Evolutionary conservation across 1,140 invertebrate genomes (phyloP).

Genomic region (Brachionus sp.): DNA sequence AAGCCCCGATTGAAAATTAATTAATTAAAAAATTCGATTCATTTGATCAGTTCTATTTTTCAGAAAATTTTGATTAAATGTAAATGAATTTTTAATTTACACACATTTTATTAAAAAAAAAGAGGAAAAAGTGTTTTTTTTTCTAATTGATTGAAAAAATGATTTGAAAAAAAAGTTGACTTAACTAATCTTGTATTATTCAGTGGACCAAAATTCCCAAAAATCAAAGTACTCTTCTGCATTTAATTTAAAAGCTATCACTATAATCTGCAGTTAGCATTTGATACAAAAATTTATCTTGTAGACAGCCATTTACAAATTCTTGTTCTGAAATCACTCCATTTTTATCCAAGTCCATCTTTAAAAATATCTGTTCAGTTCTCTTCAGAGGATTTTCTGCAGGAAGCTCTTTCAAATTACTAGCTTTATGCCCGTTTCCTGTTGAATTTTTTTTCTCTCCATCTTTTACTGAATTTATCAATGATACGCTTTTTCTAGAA

Average conservation of each 20-base stretch:
- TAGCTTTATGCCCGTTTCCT: conserved; percentile 46
- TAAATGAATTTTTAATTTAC: too few species aligned
- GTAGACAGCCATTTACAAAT: conserved; percentile 95
- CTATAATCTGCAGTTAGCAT: conserved; percentile 66
- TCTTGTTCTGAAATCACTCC: conserved; percentile 95
- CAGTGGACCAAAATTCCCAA: neutral
- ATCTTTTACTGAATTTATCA: neutral
- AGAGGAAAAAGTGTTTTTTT: too few species aligned
- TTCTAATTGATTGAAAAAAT: too few species aligned
- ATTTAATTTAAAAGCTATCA: conserved; percentile 25
- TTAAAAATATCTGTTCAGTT: conserved; percentile 95
- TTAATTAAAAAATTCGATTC: too few species aligned
- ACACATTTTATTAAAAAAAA: too few species aligned
- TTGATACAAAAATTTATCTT: conserved; percentile 92
- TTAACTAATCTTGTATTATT: neutral
- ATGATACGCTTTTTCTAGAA: neutral
- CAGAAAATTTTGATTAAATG: too few species aligned
- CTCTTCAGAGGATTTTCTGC: conserved; percentile 75
- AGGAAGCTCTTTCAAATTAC: conserved; percentile 47
- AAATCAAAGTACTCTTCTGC: conserved; percentile 29
- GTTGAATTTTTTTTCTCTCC: neutral
- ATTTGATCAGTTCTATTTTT: too few species aligned
- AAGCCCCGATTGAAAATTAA: too few species aligned
- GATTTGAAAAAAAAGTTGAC: neutral
- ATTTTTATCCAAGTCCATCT: conserved; percentile 98